phyloP scores from a whole-genome alignment of 2,888 invertebrate genomes.

The Protonemura montana region DNA sequence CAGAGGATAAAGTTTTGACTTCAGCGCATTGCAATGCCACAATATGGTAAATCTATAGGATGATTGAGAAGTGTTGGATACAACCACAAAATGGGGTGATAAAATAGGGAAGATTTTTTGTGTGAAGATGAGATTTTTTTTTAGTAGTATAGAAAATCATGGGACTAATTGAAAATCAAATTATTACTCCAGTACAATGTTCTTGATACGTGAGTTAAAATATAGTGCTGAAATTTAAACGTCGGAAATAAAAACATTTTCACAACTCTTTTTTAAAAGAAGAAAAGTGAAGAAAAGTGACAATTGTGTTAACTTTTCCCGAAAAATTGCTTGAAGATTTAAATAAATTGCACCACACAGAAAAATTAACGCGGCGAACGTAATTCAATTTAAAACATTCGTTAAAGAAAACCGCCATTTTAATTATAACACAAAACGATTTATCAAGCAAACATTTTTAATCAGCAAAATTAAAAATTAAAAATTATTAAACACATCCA shows the following conservation, averaged over 20 bases:
- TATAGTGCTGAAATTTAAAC: background rate
- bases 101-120: background rate
- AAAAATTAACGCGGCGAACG: background rate
- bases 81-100: background rate
- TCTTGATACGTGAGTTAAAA: background rate
- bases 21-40: background rate
- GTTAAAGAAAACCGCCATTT: background rate
- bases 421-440: conserved; percentile 14
- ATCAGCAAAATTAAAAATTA: conserved; percentile 14
- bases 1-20: conserved; percentile 27
- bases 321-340: background rate
- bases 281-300: background rate
- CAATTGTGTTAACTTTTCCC: background rate
- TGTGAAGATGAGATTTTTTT: background rate
- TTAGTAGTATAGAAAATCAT: background rate
- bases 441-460: background rate
- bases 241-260: background rate
- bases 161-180: background rate
- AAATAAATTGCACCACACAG: background rate
- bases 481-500: background rate
- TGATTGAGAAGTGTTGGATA: background rate
- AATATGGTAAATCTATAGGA: conserved; percentile 2
- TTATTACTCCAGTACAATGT: background rate
- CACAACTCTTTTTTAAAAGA: background rate
- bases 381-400: background rate